Base-by-base conservation (phyloP, 1,140 invertebrate genomes). In the Monomorium pharaonis region DNA sequence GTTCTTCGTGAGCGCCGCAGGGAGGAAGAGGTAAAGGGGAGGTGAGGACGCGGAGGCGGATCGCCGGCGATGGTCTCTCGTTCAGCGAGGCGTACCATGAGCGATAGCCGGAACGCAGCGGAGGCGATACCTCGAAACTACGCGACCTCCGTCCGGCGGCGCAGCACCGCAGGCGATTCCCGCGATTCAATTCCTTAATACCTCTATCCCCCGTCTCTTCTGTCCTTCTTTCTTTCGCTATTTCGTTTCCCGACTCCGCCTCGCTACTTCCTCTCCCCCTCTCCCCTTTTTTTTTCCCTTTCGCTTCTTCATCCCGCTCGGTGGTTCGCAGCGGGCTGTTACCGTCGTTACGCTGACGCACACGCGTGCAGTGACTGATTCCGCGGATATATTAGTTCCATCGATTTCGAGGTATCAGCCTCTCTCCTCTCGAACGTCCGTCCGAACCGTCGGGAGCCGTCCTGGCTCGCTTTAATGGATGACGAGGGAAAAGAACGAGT, bases 11-110 rank as follows among this genome's bases (percentile, higher is more conserved):
- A 3, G 24, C n/a, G 56, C 24, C 37, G 30, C 4, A 4, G 33
- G 33, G 7, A 14, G 18, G n/a, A n/a, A n/a, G n/a, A n/a, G n/a
- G n/a, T n/a, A n/a, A n/a, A n/a, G n/a, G 60, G 74, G 37, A 60
- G n/a, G 67, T 69, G 54, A 54, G 65, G 56, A 72, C 51, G 69
- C 75, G 54, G 33, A 12, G 24, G 24, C 14, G 42, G 75, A 85
- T 42, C 63, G 74, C 62, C n/a, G 62, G 67, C 49, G 62, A 58
- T 58, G 62, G 63, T 67, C 81, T 67, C 81, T 78, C 87, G 91
- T 90, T 92, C 92, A 92, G 87, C 88, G 88, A 92, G 86, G 88
- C 91, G 84, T 92, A 81, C 86, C 88, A 92, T 92, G 91, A 92
- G 86, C 88, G 90, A 92, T 92, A 89, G 89, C 78, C 89, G 84